phyloP scores from a whole-genome alignment of 1,140 invertebrate genomes.

The Meteorus sp. region DNA sequence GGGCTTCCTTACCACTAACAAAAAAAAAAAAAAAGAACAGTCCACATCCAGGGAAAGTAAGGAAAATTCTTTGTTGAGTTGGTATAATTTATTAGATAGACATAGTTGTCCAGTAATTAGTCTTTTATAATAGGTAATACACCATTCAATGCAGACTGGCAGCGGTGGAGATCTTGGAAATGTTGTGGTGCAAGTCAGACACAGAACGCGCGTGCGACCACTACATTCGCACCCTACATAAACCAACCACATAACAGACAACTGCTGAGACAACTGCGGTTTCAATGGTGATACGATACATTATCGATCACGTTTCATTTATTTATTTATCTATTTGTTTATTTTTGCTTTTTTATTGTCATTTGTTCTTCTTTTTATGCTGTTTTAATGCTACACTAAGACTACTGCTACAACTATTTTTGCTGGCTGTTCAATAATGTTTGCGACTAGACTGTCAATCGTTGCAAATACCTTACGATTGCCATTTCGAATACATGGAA shows the following conservation, averaged over 20 bases:
- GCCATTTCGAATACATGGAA: conserved; percentile 4
- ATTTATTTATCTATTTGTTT: not conserved
- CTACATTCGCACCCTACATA: not conserved
- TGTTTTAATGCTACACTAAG: too few relatives aligned
- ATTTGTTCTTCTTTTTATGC: too few relatives aligned
- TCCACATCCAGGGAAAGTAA: conserved; percentile 12
- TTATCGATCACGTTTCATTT: not conserved
- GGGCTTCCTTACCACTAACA: too few relatives aligned
- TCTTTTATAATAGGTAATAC: conserved; percentile 39
- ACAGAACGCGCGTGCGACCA: conserved; percentile 22
- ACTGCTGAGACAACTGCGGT: too few relatives aligned
- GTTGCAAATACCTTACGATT: not conserved
- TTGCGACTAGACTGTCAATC: conserved; percentile 1
- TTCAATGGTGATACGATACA: not conserved
- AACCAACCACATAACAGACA: too few relatives aligned
- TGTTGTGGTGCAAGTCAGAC: conserved; percentile 27
- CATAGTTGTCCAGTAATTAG: conserved; percentile 44
- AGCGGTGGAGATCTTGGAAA: conserved; percentile 37
- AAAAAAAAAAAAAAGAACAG: too few relatives aligned
- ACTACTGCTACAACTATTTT: too few relatives aligned
- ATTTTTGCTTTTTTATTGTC: too few relatives aligned
- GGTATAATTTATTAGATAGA: conserved; percentile 44
- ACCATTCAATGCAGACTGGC: conserved; percentile 11
- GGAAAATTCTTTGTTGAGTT: conserved; percentile 4
- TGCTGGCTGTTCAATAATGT: too few relatives aligned